Evolutionary conservation across 2,113 vertebrate genomes (phyloP).

Genomic region (Macroglossus sobrinus): DNA sequence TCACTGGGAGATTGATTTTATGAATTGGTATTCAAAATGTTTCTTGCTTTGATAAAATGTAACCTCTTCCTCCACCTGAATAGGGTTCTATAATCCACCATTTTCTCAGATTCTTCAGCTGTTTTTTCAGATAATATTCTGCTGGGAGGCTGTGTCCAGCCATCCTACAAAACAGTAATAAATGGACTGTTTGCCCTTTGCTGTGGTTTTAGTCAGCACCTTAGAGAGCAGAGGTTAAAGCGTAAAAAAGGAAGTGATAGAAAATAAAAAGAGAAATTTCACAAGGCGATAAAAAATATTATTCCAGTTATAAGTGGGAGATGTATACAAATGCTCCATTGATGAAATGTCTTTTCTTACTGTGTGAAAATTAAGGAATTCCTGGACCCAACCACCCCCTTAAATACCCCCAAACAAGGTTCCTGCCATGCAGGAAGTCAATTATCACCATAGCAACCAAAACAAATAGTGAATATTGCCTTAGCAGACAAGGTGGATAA

Average conservation of each 20-base stretch:
- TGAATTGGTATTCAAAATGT: slow-evolving; percentile 57
- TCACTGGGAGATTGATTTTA: slow-evolving; percentile 36
- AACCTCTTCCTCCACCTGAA: slow-evolving; percentile 48
- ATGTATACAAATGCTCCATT: slow-evolving; percentile 68
- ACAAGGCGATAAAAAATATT: slow-evolving; percentile 63
- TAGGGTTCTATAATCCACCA: slow-evolving; percentile 54
- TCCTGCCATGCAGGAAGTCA: slow-evolving; percentile 79
- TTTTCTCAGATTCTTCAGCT: slow-evolving; percentile 69
- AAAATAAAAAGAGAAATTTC: slow-evolving; percentile 62
- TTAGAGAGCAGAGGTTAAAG: slow-evolving; percentile 54
- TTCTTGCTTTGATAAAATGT: slow-evolving; percentile 53
- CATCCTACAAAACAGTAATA: slow-evolving; percentile 65
- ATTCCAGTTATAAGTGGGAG: slow-evolving; percentile 65
- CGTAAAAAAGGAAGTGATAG: slow-evolving; percentile 44
- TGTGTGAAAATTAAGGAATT: slow-evolving; percentile 80
- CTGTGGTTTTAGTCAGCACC: slow-evolving; percentile 62
- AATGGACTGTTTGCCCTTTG: slow-evolving; percentile 65
- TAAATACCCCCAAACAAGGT: slow-evolving; percentile 78
- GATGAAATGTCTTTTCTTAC: slow-evolving; percentile 75
- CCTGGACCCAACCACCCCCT: slow-evolving; percentile 63
- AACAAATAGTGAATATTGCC: slow-evolving; percentile 83
- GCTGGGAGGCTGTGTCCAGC: slow-evolving; percentile 60
- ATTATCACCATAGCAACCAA: slow-evolving; percentile 83
- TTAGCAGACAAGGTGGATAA: slow-evolving; percentile 79
- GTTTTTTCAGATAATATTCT: slow-evolving; percentile 67